A percentile compares a stretch with the other conserved stretches of the same genome.
Conservation (phyloP, 2,797 vertebrate species). For the Morus bassanus region DNA sequence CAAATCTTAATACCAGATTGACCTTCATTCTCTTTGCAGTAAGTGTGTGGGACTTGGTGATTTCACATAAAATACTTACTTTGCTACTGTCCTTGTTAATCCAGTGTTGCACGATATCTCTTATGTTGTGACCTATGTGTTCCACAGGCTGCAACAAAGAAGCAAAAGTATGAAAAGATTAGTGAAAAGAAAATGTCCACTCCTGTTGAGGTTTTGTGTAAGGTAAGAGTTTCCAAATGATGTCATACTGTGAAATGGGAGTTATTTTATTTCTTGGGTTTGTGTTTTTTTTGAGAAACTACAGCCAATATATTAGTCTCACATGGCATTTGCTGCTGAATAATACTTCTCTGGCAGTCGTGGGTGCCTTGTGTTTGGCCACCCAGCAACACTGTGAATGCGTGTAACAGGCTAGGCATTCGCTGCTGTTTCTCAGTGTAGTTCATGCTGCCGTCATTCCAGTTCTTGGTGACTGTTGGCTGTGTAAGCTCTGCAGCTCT, state of each 20-base stretch:
- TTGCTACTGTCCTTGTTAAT: conserved; percentile 48
- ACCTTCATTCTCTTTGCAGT: conserved; percentile 62
- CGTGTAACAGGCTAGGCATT: background rate
- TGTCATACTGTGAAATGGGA: conserved; percentile 2
- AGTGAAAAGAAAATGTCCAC: conserved; percentile 99
- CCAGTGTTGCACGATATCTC: conserved; percentile 69
- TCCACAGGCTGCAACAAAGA: conserved; percentile 97
- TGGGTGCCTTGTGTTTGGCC: background rate
- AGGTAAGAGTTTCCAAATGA: conserved; percentile 79
- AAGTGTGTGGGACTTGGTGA: conserved; percentile 52
- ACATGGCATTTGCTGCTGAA: background rate
- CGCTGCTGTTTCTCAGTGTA: background rate
- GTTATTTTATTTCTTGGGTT: background rate
- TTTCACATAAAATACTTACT: conserved; percentile 51
- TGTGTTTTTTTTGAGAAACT: background rate
- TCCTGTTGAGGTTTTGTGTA: conserved; percentile 99
- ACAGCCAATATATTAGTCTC: background rate
- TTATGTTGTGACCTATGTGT: conserved; percentile 71
- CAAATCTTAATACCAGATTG: conserved; percentile 67
- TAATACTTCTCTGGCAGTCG: background rate
- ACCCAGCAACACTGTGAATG: background rate
- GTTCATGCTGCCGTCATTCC: background rate
- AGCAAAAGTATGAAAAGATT: conserved; percentile 99
- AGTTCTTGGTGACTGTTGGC: background rate
- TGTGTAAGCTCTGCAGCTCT: background rate